Conservation (phyloP, 2,888 invertebrate species). For the Nomada hirtipes region DNA sequence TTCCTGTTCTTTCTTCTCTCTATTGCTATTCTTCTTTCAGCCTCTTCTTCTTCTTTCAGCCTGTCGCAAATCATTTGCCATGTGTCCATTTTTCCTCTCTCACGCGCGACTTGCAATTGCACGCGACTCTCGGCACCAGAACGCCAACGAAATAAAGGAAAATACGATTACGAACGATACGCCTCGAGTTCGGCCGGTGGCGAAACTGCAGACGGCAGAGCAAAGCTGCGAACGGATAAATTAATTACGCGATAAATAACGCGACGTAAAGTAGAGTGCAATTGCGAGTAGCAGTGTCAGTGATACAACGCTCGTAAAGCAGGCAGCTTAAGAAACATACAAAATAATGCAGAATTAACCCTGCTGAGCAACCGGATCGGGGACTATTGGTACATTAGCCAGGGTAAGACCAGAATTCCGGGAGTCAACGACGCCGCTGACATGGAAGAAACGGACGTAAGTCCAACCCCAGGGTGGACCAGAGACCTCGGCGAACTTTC, state of each 20-base stretch:
- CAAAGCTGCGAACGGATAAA: background rate
- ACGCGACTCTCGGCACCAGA: background rate
- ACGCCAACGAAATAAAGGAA: background rate
- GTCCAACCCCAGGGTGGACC: slow-evolving; percentile 83
- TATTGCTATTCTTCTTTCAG: slow-evolving; percentile 57
- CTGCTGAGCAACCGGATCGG: slow-evolving; percentile 93
- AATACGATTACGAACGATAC: background rate
- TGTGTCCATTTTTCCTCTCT: slow-evolving; percentile 25
- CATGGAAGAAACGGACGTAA: slow-evolving; percentile 94
- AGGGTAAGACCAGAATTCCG: slow-evolving; percentile 97
- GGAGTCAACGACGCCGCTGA: slow-evolving; percentile 97
- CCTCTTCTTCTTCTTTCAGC: slow-evolving; percentile 49
- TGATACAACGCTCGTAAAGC: slow-evolving; percentile 48
- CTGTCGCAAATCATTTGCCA: slow-evolving; percentile 62
- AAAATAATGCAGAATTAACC: slow-evolving; percentile 89
- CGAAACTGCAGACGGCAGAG: background rate
- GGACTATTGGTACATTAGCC: slow-evolving; percentile 96
- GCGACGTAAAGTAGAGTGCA: background rate
- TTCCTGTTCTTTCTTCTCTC: slow-evolving; percentile 52
- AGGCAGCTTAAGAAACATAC: slow-evolving; percentile 41
- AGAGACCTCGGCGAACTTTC: slow-evolving; percentile 57
- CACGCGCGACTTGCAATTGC: slow-evolving; percentile 39
- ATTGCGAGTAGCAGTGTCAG: slow-evolving; percentile 36
- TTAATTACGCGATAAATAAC: background rate
- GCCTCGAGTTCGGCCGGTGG: too few relatives aligned